Base-by-base conservation (phyloP, 2,113 vertebrate species). In the Orthonyx spaldingii region DNA sequence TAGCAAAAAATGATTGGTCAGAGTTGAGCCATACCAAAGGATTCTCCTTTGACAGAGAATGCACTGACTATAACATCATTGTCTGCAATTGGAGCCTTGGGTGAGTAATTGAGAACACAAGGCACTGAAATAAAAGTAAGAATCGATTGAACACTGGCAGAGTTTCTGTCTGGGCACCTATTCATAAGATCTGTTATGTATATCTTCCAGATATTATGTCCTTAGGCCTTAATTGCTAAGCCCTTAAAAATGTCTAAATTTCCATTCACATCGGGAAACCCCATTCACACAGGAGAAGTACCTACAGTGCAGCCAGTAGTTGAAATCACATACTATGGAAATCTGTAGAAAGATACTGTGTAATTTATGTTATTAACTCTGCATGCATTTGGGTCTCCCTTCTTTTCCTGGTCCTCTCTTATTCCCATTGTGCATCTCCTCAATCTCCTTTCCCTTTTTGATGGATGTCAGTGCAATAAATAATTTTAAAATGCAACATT, bases 311-410 rank as follows among this genome's bases (percentile, higher is more conserved):
- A 63, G 33, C 20, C 17, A 27, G 27, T 6, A 17, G 28, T 10
- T 72, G 46, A 59, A 81, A 56, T 22, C 3, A 4, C 10, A 16
- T 24, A 15, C 12, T 22, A 7, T 50, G 53, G 28, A 81, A 93
- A 71, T 23, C 22, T 69, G 20, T 41, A 35, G 37, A 57, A 72
- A 53, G 56, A 27, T 55, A 16, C 12, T 27, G 0, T 27, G 14
- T 66, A 13, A 17, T 11, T 81, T 46, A 8, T 14, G 1, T 33
- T 65, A n/a, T 3, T 56, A 39, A 33, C 5, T 5, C 32, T 18
- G 17, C 2, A 0, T 20, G 5, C 21, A 12, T 50, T 41, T 2
- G 2, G 5, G 17, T 69, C 33, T 42, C n/a, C n/a, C 57, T 78
- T 79, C 18, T 57, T 65, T 84, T 23, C 28, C 20, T 4, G 8